Base-by-base conservation (phyloP, 1,140 invertebrate species). In the Sycophaga agraensis region DNA sequence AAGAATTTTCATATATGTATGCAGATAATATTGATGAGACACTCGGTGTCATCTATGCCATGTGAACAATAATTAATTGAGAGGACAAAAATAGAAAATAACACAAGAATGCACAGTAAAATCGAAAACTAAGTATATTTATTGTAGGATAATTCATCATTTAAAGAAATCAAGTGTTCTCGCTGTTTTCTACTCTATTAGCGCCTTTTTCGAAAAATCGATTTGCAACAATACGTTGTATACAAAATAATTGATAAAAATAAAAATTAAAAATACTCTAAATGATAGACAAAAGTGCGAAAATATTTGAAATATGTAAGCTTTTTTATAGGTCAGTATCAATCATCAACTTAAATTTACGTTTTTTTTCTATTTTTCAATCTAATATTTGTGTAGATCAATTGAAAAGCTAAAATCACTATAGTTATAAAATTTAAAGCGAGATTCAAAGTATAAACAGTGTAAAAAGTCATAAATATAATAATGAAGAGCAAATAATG, bases 121-220 rank as follows among this genome's bases (percentile, higher is more conserved):
- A 14, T 22, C 35, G 51, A 21, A 21, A 17, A n/a, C 49, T 59
- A 54, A 43, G 28, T 51, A 12, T 58, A n/a, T 43, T 31, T 42
- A 3, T 19, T 50, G 39, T 14, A 53, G n/a, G n/a, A n/a, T n/a
- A n/a, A n/a, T n/a, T n/a, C n/a, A n/a, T n/a, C n/a, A n/a, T n/a
- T n/a, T n/a, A 54, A 53, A 57, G 63, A 58, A 59, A 60, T 54
- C 65, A 68, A 66, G 58, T 56, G 68, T 74, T 73, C 59, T 70
- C 56, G 60, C 67, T 69, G 71, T 72, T 74, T 76, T 75, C 68
- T 76, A 74, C 68, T 73, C 59, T 70, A 2, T 22, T 24, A 14
- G 2, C 72, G n/a, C n/a, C 48, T 45, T 45, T 48, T 48, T 40
- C 6, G 14, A 40, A 6, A 51, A 59, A 50, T 42, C 6, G 50